phyloP scores from a whole-genome alignment of 53 echinoderm and acorn worm genomes.

The Paelopatides confundens region DNA sequence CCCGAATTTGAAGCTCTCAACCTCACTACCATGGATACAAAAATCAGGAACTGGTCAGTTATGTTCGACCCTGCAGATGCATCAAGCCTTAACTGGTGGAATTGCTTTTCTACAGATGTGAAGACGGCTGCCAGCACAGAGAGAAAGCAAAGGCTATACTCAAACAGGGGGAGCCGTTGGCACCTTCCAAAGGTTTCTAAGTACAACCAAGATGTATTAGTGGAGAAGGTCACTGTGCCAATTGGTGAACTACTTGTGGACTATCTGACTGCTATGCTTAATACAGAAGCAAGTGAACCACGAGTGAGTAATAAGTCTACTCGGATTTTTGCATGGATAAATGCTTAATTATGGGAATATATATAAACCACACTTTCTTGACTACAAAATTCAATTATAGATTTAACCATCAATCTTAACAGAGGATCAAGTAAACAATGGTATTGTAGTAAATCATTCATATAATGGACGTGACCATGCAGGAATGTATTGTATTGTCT shows the following conservation, averaged over 20 bases:
- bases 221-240: neutral
- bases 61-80: neutral
- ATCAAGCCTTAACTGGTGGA: neutral
- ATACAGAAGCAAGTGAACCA: neutral
- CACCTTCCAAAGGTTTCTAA: neutral
- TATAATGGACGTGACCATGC: no score
- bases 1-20: neutral
- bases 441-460: no score
- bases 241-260: neutral
- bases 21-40: neutral
- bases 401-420: no score
- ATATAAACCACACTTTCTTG: no score
- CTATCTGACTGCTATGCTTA: neutral
- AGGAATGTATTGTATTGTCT: no score
- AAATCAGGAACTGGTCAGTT: neutral
- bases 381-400: no score
- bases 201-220: neutral
- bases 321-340: no score
- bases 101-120: neutral
- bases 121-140: neutral
- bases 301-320: neutral
- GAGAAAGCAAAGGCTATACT: neutral
- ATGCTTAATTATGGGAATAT: no score
- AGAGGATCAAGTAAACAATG: no score
- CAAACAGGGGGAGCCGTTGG: constrained; percentile 6